phyloP scores from a whole-genome alignment of 1,140 invertebrate species.

The Fopius arisanus region DNA sequence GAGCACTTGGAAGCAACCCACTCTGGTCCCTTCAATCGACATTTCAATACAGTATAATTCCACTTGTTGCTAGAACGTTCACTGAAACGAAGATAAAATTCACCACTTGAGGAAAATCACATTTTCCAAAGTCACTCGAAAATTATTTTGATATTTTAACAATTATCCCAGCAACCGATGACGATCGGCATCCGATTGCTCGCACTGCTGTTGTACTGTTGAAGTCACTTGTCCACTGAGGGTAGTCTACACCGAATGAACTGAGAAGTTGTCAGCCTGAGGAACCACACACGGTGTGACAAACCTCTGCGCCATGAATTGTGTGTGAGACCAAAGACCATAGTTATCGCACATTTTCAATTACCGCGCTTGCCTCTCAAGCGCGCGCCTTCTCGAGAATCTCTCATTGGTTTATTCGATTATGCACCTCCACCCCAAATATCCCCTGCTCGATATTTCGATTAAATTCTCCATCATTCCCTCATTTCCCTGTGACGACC shows the following conservation, averaged over 20 bases:
- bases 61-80: background rate
- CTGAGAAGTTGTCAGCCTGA: constrained; percentile 18
- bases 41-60: constrained; percentile 34
- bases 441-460: background rate
- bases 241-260: constrained; percentile 48
- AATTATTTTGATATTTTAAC: too few species aligned
- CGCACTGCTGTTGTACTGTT: too few species aligned
- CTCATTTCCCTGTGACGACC: background rate
- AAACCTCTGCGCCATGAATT: constrained; percentile 14
- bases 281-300: constrained; percentile 22
- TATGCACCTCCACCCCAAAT: background rate
- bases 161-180: too few species aligned
- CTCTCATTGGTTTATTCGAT: background rate
- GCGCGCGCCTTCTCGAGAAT: background rate
- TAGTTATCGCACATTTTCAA: background rate
- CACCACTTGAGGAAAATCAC: background rate
- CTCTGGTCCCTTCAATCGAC: constrained; percentile 48
- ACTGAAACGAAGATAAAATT: background rate
- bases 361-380: background rate
- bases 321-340: constrained; percentile 8
- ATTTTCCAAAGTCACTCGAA: background rate
- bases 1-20: constrained; percentile 62
- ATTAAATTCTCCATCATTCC: background rate
- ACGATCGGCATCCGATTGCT: too few species aligned
- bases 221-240: constrained; percentile 32